phyloP scores from a whole-genome alignment of 1,140 invertebrate species.

The Brachionus plicatilis region DNA sequence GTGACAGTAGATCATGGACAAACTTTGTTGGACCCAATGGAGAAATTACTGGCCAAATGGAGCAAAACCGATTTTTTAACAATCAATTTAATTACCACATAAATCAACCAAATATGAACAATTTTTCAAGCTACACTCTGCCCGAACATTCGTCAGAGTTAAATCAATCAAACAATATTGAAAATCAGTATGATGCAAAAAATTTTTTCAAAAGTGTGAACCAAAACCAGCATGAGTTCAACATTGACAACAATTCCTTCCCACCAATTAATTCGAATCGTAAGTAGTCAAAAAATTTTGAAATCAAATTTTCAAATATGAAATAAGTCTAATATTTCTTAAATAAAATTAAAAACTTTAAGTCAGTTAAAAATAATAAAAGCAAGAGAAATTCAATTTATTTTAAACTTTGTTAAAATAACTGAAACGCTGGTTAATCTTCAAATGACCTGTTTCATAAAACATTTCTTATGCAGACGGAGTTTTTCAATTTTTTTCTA shows the following conservation, averaged over 20 bases:
- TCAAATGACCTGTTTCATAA: too few species aligned
- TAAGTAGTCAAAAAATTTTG: not conserved
- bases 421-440: too few species aligned
- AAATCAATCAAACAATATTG: not conserved
- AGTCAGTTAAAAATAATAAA: too few species aligned
- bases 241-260: not conserved
- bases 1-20: not conserved
- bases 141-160: not conserved
- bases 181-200: not conserved
- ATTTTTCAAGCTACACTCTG: not conserved
- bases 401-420: too few species aligned
- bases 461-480: too few species aligned
- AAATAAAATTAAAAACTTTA: too few species aligned
- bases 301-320: not conserved
- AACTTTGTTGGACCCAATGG: not conserved
- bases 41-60: not conserved
- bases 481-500: too few species aligned
- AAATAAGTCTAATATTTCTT: too few species aligned
- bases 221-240: not conserved
- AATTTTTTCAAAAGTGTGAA: not conserved
- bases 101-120: not conserved
- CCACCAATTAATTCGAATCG: not conserved
- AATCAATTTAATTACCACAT: not conserved
- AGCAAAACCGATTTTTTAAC: not conserved
- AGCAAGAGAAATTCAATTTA: too few species aligned